Percentiles rank a stretch among this genome's conserved stretches.
Conservation (phyloP, 2,113 vertebrate species). For the Alexandromys fortis region DNA sequence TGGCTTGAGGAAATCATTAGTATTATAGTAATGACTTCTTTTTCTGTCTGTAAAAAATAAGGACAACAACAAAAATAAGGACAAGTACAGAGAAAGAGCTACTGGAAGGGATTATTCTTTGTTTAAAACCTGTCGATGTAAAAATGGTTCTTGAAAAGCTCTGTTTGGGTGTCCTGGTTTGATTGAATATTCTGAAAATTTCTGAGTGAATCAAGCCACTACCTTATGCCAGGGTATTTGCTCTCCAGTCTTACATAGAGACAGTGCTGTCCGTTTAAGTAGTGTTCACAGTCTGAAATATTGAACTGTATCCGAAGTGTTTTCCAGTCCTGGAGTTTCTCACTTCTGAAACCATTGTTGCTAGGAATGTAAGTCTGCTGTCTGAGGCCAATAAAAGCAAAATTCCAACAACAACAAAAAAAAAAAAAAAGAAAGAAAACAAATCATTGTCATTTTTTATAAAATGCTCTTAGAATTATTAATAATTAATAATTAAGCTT, state of each 20-base stretch:
- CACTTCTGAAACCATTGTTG: not conserved
- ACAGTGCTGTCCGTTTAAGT: slow-evolving; percentile 22
- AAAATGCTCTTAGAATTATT: not conserved
- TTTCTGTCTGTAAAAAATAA: slow-evolving; percentile 43
- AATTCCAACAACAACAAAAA: not conserved
- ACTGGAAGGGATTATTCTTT: not conserved
- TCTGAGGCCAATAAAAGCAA: slow-evolving; percentile 38
- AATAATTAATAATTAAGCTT: slow-evolving; percentile 28
- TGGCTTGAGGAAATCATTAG: not conserved
- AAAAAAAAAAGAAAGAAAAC: no score
- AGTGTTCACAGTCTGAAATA: slow-evolving; percentile 6
- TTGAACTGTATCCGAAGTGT: slow-evolving; percentile 31
- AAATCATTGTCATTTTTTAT: not conserved
- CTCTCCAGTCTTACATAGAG: not conserved
- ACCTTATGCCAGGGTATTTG: not conserved
- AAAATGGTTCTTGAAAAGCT: slow-evolving; percentile 27
- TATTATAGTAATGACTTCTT: slow-evolving; percentile 23
- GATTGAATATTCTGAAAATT: not conserved
- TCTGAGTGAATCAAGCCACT: not conserved
- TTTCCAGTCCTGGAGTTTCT: slow-evolving; percentile 43
- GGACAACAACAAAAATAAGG: not conserved
- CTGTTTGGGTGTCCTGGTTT: not conserved
- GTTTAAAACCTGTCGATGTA: not conserved
- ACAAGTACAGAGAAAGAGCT: not conserved
- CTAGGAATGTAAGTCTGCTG: slow-evolving; percentile 20